Percentiles rank a stretch among this genome's conserved stretches.
Conservation (phyloP, 2,113 vertebrate species). For the Actenoides hombroni region DNA sequence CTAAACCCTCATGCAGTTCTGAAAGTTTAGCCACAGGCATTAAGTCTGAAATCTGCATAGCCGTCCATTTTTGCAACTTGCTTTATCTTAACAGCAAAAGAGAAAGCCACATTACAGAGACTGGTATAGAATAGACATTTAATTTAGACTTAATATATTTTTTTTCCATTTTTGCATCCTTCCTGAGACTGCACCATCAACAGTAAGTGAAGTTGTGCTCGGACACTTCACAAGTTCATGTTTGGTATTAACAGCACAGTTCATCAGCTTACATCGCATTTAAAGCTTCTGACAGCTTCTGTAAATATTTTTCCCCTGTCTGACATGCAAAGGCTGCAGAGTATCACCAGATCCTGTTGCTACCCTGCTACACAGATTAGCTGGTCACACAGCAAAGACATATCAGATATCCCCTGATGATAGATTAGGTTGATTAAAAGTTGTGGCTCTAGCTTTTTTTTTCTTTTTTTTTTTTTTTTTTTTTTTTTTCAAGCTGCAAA, state of each 20-base stretch:
- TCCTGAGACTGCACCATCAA: neutral
- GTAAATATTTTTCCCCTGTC: neutral
- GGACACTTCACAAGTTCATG: rapidly evolving
- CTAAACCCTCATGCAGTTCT: neutral
- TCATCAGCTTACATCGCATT: neutral
- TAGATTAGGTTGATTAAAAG: rapidly evolving
- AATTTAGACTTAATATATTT: neutral
- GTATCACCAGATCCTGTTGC: neutral
- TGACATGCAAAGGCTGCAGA: neutral
- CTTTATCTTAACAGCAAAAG: neutral
- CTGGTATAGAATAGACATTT: neutral
- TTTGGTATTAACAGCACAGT: neutral
- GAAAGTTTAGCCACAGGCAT: neutral
- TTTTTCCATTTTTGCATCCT: neutral
- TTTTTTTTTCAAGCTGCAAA: neutral
- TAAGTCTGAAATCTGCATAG: neutral
- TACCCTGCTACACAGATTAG: neutral
- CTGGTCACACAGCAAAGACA: neutral
- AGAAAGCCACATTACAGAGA: neutral
- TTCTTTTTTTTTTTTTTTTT: neutral
- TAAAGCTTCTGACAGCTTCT: neutral
- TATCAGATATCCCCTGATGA: neutral
- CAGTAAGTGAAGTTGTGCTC: rapidly evolving
- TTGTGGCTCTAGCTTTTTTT: neutral
- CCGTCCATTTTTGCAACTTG: neutral